Evolutionary conservation across 2,888 invertebrate species (phyloP).

Genomic region (Eupithecia pulchellata): DNA sequence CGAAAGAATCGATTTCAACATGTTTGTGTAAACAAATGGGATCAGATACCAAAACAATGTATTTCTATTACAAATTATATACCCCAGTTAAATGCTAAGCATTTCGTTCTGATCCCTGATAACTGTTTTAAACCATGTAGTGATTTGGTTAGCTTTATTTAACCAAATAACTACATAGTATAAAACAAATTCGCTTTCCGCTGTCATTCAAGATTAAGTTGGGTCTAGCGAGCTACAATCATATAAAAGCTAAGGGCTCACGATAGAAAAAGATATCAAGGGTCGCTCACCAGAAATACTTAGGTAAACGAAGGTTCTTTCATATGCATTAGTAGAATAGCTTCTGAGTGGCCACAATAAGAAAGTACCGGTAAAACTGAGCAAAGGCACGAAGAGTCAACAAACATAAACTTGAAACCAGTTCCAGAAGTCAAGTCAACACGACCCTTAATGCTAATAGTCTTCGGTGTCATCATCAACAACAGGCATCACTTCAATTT

Average conservation of each 20-base stretch:
- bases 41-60: constrained; percentile 1
- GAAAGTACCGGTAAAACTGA: constrained; percentile 17
- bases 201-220: no score
- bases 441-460: constrained; percentile 67
- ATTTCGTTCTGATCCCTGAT: constrained; percentile 4
- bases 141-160: no score
- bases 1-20: constrained; percentile 8
- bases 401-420: constrained; percentile 53
- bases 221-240: no score
- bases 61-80: constrained; percentile 1
- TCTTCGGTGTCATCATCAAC: constrained; percentile 56
- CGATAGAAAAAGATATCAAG: no score
- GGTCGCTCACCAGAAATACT: not conserved
- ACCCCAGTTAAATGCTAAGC: not conserved
- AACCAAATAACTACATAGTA: no score
- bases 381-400: constrained; percentile 28
- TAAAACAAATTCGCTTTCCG: no score
- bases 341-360: constrained; percentile 13
- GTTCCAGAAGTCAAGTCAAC: constrained; percentile 73
- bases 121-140: no score
- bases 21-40: not conserved
- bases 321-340: not conserved
- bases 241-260: no score
- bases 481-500: constrained; percentile 41
- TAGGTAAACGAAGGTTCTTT: not conserved